Percentiles rank a stretch among this genome's conserved stretches.
Evolutionary conservation across 1,140 invertebrate species (phyloP).

Genomic region (Aphelinus atriplicis): DNA sequence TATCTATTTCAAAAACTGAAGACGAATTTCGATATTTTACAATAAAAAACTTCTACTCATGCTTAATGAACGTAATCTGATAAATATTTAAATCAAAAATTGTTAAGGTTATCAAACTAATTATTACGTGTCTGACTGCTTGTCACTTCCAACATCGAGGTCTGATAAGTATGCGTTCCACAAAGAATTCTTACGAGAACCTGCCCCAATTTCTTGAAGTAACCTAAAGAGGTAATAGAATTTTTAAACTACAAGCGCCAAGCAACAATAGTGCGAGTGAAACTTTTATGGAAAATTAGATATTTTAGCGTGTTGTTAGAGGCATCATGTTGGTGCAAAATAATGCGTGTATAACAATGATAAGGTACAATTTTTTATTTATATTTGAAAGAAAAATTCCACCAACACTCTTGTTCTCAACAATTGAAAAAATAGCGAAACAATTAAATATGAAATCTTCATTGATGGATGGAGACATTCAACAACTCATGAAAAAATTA

Average conservation of each 20-base stretch:
- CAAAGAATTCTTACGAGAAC: constrained; percentile 33
- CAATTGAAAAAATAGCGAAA: too few species aligned
- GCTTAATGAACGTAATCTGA: not conserved
- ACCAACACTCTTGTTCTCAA: too few species aligned
- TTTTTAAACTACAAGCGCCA: constrained; percentile 27
- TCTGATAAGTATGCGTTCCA: constrained; percentile 37
- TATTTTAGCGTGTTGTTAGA: not conserved
- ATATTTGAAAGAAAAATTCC: too few species aligned
- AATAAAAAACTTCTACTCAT: not conserved
- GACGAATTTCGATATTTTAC: too few species aligned
- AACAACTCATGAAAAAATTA: too few species aligned
- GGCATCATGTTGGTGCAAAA: not conserved
- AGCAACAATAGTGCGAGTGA: too few species aligned
- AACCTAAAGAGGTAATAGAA: constrained; percentile 34
- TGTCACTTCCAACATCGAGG: constrained; percentile 35
- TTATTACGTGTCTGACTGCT: constrained; percentile 37
- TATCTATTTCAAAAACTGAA: too few species aligned
- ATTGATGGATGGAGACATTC: too few species aligned
- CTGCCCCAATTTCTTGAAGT: constrained; percentile 34
- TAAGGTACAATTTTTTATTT: not conserved
- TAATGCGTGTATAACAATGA: not conserved
- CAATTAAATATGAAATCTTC: too few species aligned
- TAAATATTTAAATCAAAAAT: constrained; percentile 19
- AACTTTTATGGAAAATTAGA: too few species aligned
- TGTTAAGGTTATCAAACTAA: constrained; percentile 20